Evolutionary conservation across 2,113 vertebrate species (phyloP), one percentile per base, ranked within the genome.

Genomic region (Vidua macroura): DNA sequence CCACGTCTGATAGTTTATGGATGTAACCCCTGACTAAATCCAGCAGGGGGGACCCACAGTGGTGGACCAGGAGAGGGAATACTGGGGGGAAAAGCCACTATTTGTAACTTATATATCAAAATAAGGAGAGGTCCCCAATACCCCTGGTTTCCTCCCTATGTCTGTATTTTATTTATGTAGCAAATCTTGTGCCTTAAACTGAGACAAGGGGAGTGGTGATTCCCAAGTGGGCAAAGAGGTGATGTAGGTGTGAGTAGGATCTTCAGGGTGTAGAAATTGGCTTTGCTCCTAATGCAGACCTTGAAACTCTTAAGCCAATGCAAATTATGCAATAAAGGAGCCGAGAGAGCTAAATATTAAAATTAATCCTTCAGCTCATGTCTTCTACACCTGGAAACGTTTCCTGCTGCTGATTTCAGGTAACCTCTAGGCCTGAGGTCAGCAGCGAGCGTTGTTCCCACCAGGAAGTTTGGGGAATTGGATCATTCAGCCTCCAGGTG

Each of bases 181-280:
- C 59, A 90, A 88, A 55, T 86, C 67, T 8, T 6, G 41, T 96
- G 85, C 87, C 82, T 90, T 95, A 90, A 80, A 37, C 63, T 13
- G 56, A 59, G 48, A 35, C 21, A 18, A 39, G 78, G 51, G 27
- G 62, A 67, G 15, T 67, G 77, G 27, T 62, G 58, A 23, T 68
- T 6, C 4, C 3, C 4, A 13, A 62, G 58, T 44, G 56, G 64
- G 56, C 41, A 43, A 35, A 37, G 87, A 86, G 37, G 27, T 37
- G 22, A 33, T 5, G 20, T 23, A 13, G 68, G 35, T 25, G 25
- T 44, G 82, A 93, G 78, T 0, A 33, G 53, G 14, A 59, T 41
- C 69, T 77, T 74, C 64, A 72, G 68, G 73, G 64, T 63, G 56
- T 3, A 11, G 31, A 62, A 56, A 77, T 7, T 74, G 72, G 27